Conservation (phyloP, 2,888 invertebrate genomes). For the Drosophila eohydei region DNA sequence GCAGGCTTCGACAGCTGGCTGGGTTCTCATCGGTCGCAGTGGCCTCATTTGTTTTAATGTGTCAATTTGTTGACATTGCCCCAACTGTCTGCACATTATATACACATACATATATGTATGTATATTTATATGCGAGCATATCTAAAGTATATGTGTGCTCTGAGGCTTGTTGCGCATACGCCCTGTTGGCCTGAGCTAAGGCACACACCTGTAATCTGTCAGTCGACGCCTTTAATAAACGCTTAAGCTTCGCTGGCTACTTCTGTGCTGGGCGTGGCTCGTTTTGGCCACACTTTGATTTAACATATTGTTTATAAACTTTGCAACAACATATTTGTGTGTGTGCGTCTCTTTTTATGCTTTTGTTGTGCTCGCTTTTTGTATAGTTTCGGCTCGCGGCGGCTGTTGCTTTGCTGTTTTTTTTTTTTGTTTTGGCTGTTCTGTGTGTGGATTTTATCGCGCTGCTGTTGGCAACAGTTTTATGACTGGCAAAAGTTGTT, state of each 20-base stretch:
- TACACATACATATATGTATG: not conserved
- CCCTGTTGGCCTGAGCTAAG: constrained; percentile 25
- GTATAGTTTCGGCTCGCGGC: constrained; percentile 12
- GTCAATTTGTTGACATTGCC: constrained; percentile 75
- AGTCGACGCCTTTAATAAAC: constrained; percentile 74
- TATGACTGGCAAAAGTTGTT: constrained; percentile 41
- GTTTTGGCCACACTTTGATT: constrained; percentile 40
- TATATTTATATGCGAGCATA: not conserved
- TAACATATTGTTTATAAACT: constrained; percentile 59
- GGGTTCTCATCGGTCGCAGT: constrained; percentile 62
- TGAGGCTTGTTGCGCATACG: constrained; percentile 43
- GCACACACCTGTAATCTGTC: constrained; percentile 72
- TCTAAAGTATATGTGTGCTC: constrained; percentile 3
- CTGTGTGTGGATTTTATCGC: constrained; percentile 37
- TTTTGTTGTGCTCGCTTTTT: constrained; percentile 9
- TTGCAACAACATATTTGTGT: constrained; percentile 44
- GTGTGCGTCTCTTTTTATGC: not conserved
- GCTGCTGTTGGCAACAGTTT: constrained; percentile 53
- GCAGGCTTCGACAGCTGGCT: constrained; percentile 66
- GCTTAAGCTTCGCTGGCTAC: constrained; percentile 40
- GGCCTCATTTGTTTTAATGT: constrained; percentile 81
- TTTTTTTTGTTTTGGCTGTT: constrained; percentile 4
- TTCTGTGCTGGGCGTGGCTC: constrained; percentile 20
- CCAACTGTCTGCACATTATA: constrained; percentile 4
- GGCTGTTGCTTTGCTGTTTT: constrained; percentile 16